Evolutionary conservation across 1,140 invertebrate species (phyloP), one percentile per base, ranked within the genome.

Genomic region (Papilio polytes): DNA sequence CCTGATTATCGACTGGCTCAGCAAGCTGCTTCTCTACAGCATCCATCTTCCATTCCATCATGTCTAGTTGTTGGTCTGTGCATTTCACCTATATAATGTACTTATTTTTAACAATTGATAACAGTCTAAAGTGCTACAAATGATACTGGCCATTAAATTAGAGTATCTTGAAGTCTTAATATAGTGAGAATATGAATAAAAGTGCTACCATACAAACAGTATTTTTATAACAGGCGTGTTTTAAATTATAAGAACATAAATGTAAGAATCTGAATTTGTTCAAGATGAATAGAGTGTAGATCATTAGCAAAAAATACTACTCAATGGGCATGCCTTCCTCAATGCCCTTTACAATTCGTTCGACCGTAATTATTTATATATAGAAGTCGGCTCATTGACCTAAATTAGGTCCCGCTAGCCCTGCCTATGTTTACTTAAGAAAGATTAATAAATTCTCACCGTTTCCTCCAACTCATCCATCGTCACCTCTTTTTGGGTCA

Each of bases 1-100:
- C 94, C 78, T 94, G 93, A 44, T 85, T 89, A 59, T 93, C 84
- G 9, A 92, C 87, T 3, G 92, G 92, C 26, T 90, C 84, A 26
- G 89, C 91, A 77, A 95, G 86, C 48, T 93, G 88, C 77, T 92
- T 91, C 80, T 95, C 93, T 13, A 91, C 90, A 81, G 90, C 90
- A 36, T 95, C 94, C 89, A 95, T 93, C 83, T 95, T 95, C 91
- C 93, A 95, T 73, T 94, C 92, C 94, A 95, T 94, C 81, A 95
- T 84, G 81, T 95, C 93, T 7, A 95, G 80, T 81, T 95, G 93
- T 80, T 95, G 93, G 78, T 95, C 95, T 53, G 93, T 92, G 56
- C 81, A 88, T 80, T 94, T 92, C 36, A 90, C 91, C 93, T 94
- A 72, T 20, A 63, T 31, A 56, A 51, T 26, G 53, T 70, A 51